Evolutionary conservation across 2,113 vertebrate genomes (phyloP), one percentile per base, ranked within the genome.

Genomic region (Silurus asotus): DNA sequence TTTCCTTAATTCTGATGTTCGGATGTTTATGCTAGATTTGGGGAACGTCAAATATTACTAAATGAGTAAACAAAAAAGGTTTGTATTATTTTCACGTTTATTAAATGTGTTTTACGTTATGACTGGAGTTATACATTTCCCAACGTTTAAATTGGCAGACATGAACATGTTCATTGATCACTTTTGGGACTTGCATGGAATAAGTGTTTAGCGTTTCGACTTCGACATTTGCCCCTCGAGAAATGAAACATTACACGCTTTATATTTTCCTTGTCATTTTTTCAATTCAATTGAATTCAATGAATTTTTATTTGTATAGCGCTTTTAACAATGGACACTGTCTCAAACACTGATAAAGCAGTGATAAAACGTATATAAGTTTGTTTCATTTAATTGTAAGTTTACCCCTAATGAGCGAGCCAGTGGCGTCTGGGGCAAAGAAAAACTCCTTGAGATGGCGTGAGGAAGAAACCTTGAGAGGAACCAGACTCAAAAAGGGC

Each of bases 21-120:
- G n/a, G n/a, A 53, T 64, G 72, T 77, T 62, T 65, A 75, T 64
- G n/a, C 28, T 48, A 62, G 45, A 61, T 83, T 83, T 58, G 17
- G 20, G 37, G 13, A n/a, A 84, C 17, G n/a, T 61, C 72, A 65
- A 75, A 51, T 15, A 37, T 2, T 28, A 8, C 59, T 45, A 8
- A 56, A 9, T 4, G 25, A 56, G 48, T 25, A 20, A 11, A 48
- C 23, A 23, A 25, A 28, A 53, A 8, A n/a, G 51, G 37, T 37
- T 37, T 37, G 37, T 37, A 37, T 1, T 1, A 37, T 37, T 37
- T 37, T 37, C 37, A 37, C 37, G 37, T 37, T 37, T 37, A 37
- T 37, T 37, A 37, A 37, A 37, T 77, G 19, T 78, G 55, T 28
- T 58, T 58, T 19, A 37, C 17, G n/a, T 78, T 58, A 28, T 58